Percentiles rank a stretch among this genome's conserved stretches.
Conservation (phyloP, 2,888 invertebrate genomes). For the Seira musarum region DNA sequence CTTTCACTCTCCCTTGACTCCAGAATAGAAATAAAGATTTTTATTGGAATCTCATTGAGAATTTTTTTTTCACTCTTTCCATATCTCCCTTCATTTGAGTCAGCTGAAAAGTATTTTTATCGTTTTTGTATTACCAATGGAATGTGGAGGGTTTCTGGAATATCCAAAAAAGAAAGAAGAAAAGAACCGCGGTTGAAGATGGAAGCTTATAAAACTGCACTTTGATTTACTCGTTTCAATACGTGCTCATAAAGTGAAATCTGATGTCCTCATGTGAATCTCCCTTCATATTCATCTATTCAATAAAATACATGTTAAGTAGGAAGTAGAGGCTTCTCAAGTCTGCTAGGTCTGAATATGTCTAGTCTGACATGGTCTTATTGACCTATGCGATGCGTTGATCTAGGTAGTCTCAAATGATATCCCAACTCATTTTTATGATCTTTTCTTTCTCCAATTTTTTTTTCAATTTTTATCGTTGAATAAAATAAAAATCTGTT, state of each 20-base stretch:
- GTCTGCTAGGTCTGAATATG: too few relatives aligned
- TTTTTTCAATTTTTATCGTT: neutral
- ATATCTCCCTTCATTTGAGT: conserved; percentile 23
- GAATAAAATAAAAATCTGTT: too few relatives aligned
- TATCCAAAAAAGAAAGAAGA: conserved; percentile 30
- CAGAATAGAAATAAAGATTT: conserved; percentile 19
- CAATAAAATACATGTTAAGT: neutral
- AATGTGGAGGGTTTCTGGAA: conserved; percentile 24
- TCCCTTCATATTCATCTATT: neutral
- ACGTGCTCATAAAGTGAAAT: conserved; percentile 51
- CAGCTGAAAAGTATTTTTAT: conserved; percentile 50
- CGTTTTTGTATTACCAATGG: conserved; percentile 37
- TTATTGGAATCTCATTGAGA: conserved; percentile 19
- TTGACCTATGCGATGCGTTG: neutral
- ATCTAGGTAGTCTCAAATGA: neutral
- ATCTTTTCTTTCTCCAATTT: neutral
- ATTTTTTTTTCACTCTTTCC: conserved; percentile 19
- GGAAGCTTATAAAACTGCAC: conserved; percentile 28
- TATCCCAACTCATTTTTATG: neutral
- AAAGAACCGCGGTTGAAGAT: conserved; percentile 18
- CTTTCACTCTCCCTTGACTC: conserved; percentile 32
- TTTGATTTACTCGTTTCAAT: conserved; percentile 50
- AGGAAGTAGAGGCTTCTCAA: too few relatives aligned
- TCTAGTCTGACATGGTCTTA: too few relatives aligned
- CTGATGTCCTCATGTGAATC: conserved; percentile 44